phyloP scores from a whole-genome alignment of 2,113 vertebrate genomes.

The Litocranius walleri region DNA sequence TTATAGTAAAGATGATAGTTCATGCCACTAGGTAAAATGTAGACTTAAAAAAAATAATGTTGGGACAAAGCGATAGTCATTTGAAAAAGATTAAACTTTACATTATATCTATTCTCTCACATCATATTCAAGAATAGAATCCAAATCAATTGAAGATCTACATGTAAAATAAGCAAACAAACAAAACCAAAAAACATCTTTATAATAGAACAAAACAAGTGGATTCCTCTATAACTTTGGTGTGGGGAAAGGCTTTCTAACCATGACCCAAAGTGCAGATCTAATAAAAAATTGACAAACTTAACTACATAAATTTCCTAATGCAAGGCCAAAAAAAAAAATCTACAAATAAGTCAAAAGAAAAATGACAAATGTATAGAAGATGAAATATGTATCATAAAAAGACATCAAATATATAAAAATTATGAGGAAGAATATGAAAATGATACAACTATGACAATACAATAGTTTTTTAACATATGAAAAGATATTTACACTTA shows the following conservation, averaged over 20 bases:
- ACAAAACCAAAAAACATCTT: not conserved
- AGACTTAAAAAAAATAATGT: not conserved
- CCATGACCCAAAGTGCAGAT: not conserved
- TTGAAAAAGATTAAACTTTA: not conserved
- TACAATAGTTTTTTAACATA: not conserved
- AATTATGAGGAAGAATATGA: not conserved
- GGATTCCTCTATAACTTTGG: not conserved
- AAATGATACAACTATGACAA: not conserved
- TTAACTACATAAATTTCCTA: not conserved
- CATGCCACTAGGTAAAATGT: not conserved
- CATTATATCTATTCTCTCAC: not conserved
- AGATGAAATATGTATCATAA: not conserved
- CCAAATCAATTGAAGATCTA: not conserved
- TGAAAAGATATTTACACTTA: not conserved
- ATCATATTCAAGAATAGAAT: not conserved
- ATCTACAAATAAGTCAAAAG: not conserved
- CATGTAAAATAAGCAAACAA: not conserved
- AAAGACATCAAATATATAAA: not conserved
- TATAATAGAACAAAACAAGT: not conserved
- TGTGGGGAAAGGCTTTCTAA: not conserved
- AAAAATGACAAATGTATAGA: not conserved
- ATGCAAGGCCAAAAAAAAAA: not conserved
- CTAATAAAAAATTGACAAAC: not conserved
- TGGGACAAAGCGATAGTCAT: not conserved
- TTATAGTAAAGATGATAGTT: not conserved